Percentiles rank a stretch among this genome's conserved stretches.
Evolutionary conservation across 2,113 vertebrate species (phyloP).

Genomic region (Canis aureus): DNA sequence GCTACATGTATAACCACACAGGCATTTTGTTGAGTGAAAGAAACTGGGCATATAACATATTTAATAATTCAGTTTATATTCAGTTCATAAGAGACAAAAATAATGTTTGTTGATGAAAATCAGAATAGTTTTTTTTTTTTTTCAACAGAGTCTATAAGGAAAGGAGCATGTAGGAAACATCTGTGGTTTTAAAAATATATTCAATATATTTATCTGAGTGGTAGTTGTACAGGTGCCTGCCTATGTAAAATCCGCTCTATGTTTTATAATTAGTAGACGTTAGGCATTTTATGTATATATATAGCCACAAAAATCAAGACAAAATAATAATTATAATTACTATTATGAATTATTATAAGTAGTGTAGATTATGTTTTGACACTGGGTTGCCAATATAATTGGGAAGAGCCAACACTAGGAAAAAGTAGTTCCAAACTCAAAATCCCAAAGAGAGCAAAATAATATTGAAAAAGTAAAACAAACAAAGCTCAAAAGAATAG

Average conservation of each 20-base stretch:
- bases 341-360: neutral
- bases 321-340: neutral
- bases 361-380: neutral
- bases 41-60: neutral
- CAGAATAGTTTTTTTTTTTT: neutral
- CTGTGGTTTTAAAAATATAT: neutral
- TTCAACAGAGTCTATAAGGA: neutral
- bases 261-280: neutral
- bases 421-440: neutral
- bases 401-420: neutral
- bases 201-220: neutral
- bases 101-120: neutral
- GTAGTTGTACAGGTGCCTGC: neutral
- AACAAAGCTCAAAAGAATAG: neutral
- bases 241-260: neutral
- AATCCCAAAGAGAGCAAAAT: neutral
- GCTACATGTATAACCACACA: neutral
- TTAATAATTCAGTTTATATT: neutral
- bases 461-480: neutral
- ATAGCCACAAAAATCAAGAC: neutral
- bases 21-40: neutral
- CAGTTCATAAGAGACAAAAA: neutral
- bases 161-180: neutral
- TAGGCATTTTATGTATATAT: neutral
- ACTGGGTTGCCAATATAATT: neutral